These are phyloP conservation scores for Thermophis baileyi DNA, from an alignment of 2,113 vertebrate species.

Conservation along the genomic window DNA sequence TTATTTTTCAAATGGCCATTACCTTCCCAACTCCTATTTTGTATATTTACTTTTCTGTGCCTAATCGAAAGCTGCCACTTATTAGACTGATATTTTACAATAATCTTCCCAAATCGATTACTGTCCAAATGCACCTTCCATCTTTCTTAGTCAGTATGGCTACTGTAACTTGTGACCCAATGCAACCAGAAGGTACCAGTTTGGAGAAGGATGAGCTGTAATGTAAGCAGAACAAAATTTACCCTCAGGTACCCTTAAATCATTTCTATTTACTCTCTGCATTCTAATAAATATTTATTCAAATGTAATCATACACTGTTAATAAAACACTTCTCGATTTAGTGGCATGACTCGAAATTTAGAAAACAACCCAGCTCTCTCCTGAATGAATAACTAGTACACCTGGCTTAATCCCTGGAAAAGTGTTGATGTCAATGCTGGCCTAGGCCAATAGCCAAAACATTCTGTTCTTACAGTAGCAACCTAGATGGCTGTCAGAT, in stretches of 20 bases:
- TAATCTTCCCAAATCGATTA: not conserved
- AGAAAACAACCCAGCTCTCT: not conserved
- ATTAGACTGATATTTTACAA: not conserved
- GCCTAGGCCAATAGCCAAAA: not conserved
- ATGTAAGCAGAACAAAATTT: not conserved
- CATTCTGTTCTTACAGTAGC: not conserved
- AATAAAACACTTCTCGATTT: not conserved
- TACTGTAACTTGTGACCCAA: not conserved
- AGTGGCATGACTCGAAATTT: not conserved
- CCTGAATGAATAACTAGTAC: not conserved
- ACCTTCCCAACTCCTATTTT: not conserved
- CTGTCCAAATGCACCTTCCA: not conserved
- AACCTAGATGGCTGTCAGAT: not conserved
- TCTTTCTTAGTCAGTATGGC: not conserved
- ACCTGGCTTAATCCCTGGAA: not conserved
- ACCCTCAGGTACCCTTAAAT: not conserved
- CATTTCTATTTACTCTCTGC: not conserved
- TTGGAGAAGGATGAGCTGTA: not conserved
- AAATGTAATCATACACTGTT: not conserved
- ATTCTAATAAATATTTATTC: not conserved
- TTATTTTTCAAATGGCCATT: not conserved
- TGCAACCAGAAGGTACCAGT: not conserved
- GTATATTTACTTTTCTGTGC: not conserved
- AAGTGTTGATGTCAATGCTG: not conserved
- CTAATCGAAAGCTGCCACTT: not conserved